A percentile compares a stretch with the other conserved stretches of the same genome.
Evolutionary conservation across 2,113 vertebrate genomes (phyloP).

Genomic region (Calidris pugnax): DNA sequence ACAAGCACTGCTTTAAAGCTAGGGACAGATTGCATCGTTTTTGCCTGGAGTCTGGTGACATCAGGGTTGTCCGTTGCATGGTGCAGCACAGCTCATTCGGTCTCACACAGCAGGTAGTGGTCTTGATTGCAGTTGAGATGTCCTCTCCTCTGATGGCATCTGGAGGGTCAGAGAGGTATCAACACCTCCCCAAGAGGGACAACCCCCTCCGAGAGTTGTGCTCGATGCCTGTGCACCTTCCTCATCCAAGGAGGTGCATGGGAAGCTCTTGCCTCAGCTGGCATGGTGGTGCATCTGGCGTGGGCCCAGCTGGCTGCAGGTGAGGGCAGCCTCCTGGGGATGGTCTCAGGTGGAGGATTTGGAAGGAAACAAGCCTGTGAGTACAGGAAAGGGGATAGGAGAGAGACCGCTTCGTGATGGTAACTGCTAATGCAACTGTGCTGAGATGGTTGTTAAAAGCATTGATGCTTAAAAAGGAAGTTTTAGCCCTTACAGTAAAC

Average conservation of each 20-base stretch:
- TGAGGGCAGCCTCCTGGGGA: neutral
- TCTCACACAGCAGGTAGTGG: neutral
- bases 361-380: neutral
- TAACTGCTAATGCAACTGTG: fast-evolving
- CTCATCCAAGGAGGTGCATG: fast-evolving
- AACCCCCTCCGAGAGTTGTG: neutral
- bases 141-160: neutral
- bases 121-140: neutral
- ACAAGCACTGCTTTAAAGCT: neutral
- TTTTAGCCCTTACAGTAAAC: neutral
- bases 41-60: neutral
- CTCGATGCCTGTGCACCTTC: neutral
- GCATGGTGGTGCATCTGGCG: fast-evolving
- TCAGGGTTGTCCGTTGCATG: fast-evolving
- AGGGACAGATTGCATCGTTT: neutral
- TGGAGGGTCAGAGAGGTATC: neutral
- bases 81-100: fast-evolving
- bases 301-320: neutral
- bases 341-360: constrained; percentile 9
- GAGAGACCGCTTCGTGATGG: neutral
- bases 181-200: neutral
- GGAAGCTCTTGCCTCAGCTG: neutral
- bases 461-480: neutral
- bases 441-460: neutral
- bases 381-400: neutral